phyloP scores from a whole-genome alignment of 2,113 vertebrate species.

The Pycnonotus jocosus region DNA sequence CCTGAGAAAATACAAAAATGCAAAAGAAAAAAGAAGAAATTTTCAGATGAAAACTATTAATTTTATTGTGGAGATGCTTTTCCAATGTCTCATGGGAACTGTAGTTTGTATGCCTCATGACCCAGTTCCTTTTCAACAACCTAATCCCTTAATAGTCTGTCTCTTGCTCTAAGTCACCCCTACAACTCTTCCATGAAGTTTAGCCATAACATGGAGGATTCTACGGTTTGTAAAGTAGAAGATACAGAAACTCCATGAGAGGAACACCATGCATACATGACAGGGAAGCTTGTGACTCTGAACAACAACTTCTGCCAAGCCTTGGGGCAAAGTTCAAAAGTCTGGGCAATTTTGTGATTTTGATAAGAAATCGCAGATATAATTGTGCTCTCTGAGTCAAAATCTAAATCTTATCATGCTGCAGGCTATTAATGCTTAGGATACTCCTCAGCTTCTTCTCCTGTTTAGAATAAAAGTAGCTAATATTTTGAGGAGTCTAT shows the following conservation, averaged over 20 bases:
- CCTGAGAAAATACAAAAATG: slow-evolving; percentile 38
- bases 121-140: neutral
- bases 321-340: neutral
- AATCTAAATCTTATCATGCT: neutral
- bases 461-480: neutral
- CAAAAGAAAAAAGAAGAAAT: neutral
- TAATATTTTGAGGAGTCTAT: neutral
- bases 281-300: neutral
- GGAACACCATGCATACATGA: neutral
- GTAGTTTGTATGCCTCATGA: neutral
- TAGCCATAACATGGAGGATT: neutral
- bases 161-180: neutral
- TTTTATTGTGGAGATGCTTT: neutral
- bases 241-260: neutral
- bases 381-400: neutral
- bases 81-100: slow-evolving; percentile 17
- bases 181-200: neutral
- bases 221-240: neutral
- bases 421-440: neutral
- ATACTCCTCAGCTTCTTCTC: neutral
- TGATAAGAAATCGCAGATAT: neutral
- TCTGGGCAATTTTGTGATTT: neutral
- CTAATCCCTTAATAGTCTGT: neutral
- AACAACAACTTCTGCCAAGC: neutral
- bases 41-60: slow-evolving; percentile 18